phyloP scores from a whole-genome alignment of 2,888 invertebrate genomes.

The Erebia ligea region DNA sequence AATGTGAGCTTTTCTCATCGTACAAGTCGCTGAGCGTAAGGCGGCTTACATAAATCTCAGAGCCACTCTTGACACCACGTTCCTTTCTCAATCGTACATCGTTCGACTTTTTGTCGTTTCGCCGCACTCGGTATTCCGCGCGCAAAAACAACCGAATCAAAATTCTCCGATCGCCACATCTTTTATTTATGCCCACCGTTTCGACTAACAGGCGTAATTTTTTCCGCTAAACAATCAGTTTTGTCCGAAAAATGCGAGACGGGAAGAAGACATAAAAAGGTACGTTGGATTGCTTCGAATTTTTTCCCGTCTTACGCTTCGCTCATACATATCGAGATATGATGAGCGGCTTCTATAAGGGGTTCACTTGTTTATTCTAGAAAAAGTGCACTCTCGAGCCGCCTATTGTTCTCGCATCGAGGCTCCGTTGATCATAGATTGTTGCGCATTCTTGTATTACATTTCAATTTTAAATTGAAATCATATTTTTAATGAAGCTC shows the following conservation, averaged over 20 bases:
- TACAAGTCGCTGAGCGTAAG: conserved; percentile 50
- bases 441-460: conserved; percentile 37
- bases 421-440: conserved; percentile 40
- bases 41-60: conserved; percentile 59
- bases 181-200: conserved; percentile 78
- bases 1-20: background rate
- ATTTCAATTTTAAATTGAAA: conserved; percentile 37
- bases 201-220: conserved; percentile 82
- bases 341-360: conserved; percentile 55
- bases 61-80: conserved; percentile 66
- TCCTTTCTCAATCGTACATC: conserved; percentile 69
- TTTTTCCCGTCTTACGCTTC: conserved; percentile 59
- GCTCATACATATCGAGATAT: conserved; percentile 70
- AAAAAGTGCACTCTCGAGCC: conserved; percentile 48
- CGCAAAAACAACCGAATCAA: conserved; percentile 78
- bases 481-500: conserved; percentile 27
- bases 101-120: conserved; percentile 62
- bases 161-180: conserved; percentile 74
- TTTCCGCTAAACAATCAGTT: conserved; percentile 83
- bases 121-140: conserved; percentile 64
- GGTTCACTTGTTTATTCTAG: conserved; percentile 45
- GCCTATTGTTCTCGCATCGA: conserved; percentile 46
- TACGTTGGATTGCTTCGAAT: conserved; percentile 59
- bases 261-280: conserved; percentile 78
- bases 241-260: conserved; percentile 81